Conservation (phyloP, 1,140 invertebrate species). For the Aphaenogaster rudis region DNA sequence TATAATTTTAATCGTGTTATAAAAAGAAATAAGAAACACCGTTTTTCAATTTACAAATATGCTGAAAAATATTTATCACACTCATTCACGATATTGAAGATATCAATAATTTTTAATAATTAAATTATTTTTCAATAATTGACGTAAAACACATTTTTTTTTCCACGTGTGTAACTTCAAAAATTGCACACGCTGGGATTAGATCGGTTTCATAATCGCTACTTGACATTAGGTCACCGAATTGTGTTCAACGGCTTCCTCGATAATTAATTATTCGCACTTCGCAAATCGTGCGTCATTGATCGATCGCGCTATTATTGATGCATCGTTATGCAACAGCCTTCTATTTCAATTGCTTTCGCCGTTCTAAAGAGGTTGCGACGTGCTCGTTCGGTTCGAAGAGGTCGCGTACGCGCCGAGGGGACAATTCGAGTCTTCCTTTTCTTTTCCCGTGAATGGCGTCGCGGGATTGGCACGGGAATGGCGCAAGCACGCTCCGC, state of each 20-base stretch:
- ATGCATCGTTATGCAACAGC: slow-evolving; percentile 23
- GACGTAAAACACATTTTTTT: not conserved
- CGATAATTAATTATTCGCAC: slow-evolving; percentile 23
- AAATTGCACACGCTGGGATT: not conserved
- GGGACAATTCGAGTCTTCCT: slow-evolving; percentile 45
- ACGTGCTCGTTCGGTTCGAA: not conserved
- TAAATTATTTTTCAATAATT: slow-evolving; percentile 7
- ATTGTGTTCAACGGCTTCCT: not conserved
- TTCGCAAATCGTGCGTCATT: not conserved
- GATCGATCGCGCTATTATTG: slow-evolving; percentile 27
- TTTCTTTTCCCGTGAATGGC: slow-evolving; percentile 36
- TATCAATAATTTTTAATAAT: not conserved
- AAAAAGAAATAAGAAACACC: not conserved
- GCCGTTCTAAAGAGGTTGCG: slow-evolving; percentile 33
- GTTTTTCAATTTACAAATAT: not conserved
- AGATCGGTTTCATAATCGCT: not conserved
- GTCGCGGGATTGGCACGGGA: slow-evolving; percentile 38
- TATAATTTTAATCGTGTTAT: not conserved
- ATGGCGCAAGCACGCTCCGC: slow-evolving; percentile 52
- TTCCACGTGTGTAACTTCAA: not conserved
- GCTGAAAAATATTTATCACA: not conserved
- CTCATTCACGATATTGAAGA: not conserved
- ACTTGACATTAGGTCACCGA: not conserved
- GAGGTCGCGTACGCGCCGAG: slow-evolving; percentile 29
- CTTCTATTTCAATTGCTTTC: slow-evolving; percentile 42